Evolutionary conservation across 2,888 invertebrate genomes (phyloP), one percentile per base, ranked within the genome.

Genomic region (Drosophila helvetica): DNA sequence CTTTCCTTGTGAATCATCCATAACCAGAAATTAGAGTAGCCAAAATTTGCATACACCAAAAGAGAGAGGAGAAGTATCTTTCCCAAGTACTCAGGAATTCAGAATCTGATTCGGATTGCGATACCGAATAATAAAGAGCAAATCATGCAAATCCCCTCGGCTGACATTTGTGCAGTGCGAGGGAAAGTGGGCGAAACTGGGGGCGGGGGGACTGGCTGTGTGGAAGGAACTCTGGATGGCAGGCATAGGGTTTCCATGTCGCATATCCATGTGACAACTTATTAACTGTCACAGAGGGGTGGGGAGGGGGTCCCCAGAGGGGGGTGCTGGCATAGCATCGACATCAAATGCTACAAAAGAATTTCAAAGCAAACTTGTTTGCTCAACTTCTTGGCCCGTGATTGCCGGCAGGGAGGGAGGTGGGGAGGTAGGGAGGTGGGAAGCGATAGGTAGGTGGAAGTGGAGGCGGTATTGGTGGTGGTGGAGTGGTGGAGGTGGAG

Each of bases 291-390:
- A 27, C 51, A 52, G 47, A 33, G 10, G 19, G n/a, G n/a, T n/a
- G n/a, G n/a, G n/a, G n/a, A n/a, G n/a, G 9, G 9, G 12, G 9
- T 33, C 53, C 38, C 22, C 15, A 47, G 47, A 3, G 30, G 47
- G 43, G 57, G 54, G 67, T 8, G 7, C 66, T 55, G 51, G 50
- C 61, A 77, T 70, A 65, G 64, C 79, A 63, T 62, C 64, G 53
- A 64, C 65, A 67, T 57, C 43, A 47, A 77, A 82, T 65, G 74
- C 70, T 62, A 77, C 59, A 74, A 30, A 83, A 79, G 75, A 83
- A 83, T 82, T 74, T 78, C 68, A 74, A 88, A 88, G 75, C 74
- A 80, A 86, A 80, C 77, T 77, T 78, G 81, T 87, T 84, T 83
- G 71, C 59, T 74, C 78, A 75, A 75, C 60, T 75, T 61, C 60